Base-by-base conservation (phyloP, 2,888 invertebrate species). In the Aphidoletes aphidimyza region DNA sequence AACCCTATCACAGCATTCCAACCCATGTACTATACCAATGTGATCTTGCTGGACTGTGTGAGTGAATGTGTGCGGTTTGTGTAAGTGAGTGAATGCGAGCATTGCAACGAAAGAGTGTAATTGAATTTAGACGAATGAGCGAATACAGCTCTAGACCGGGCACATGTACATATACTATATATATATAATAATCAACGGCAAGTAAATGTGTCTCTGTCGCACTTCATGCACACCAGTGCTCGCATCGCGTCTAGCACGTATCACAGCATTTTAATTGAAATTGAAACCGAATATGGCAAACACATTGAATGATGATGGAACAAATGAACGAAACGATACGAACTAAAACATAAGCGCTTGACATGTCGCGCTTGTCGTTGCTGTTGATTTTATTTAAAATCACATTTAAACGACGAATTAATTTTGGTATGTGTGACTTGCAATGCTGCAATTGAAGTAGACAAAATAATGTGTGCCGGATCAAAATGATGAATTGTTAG, bases 241-340 rank as follows among this genome's bases (percentile, higher is more conserved):
- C 34, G 30, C 2, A 3, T 69, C 69, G 30, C n/a, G 34, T 69
- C 26, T 14, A 69, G 69, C 69, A 69, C 69, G 69, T 81, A 81
- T 81, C 81, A 81, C 81, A 81, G 37, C 37, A 37, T 81, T 81
- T 81, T 81, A 81, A 81, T 81, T 81, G 81, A 81, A 81, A 81
- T 37, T 81, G 81, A 81, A 37, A 81, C 81, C 37, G 37, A 81
- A 81, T 37, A 81, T 81, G 37, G 81, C 81, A 81, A 81, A 81
- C 78, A 78, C 36, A 81, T 5, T 37, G 78, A 17, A n/a, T 19
- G 37, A 19, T n/a, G n/a, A 81, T 37, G 17, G 1, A 22, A n/a
- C 11, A 49, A 34, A n/a, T n/a, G 37, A 37, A 8, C 26, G 69
- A 81, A 17, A 81, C 22, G 22, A n/a, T 9, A 37, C n/a, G n/a